These are phyloP conservation scores for Synanthedon andrenaeformis DNA, from an alignment of 2,888 invertebrate species.

Conservation along the genomic window DNA sequence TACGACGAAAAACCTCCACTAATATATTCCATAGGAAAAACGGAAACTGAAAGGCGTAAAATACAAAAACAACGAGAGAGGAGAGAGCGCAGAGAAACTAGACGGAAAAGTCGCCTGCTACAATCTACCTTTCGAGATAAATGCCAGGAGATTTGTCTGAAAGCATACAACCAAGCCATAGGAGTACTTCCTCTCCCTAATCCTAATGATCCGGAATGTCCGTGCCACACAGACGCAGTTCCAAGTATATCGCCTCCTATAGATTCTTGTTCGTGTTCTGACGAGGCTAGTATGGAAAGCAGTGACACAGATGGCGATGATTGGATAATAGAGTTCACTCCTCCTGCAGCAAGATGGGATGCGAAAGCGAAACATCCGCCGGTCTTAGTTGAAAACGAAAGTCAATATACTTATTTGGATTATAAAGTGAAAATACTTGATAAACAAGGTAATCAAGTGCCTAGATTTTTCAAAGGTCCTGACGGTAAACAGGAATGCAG, in stretches of 20 bases:
- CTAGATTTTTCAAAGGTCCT: conserved; percentile 51
- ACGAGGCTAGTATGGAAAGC: conserved; percentile 33
- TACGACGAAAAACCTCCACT: conserved; percentile 57
- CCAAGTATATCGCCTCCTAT: conserved; percentile 26
- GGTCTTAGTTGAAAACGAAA: conserved; percentile 24
- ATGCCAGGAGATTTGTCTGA: conserved; percentile 61
- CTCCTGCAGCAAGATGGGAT: conserved; percentile 49
- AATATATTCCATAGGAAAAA: conserved; percentile 52
- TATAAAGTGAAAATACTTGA: conserved; percentile 55
- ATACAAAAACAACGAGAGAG: conserved; percentile 45
- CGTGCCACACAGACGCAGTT: conserved; percentile 31
- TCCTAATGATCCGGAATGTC: conserved; percentile 49
- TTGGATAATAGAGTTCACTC: conserved; percentile 57
- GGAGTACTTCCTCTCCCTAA: conserved; percentile 50
- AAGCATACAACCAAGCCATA: conserved; percentile 61
- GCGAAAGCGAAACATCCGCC: conserved; percentile 48
- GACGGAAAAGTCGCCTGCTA: conserved; percentile 45
- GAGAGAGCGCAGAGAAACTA: conserved; percentile 48
- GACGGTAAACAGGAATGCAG: conserved; percentile 56
- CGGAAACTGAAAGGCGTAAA: conserved; percentile 45
- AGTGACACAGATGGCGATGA: conserved; percentile 59
- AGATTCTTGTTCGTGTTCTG: conserved; percentile 60
- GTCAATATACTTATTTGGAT: conserved; percentile 52
- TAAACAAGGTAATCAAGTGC: conserved; percentile 48
- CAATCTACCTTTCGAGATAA: conserved; percentile 57